Base-by-base conservation (phyloP, 2,797 vertebrate genomes). In the Lemur catta region DNA sequence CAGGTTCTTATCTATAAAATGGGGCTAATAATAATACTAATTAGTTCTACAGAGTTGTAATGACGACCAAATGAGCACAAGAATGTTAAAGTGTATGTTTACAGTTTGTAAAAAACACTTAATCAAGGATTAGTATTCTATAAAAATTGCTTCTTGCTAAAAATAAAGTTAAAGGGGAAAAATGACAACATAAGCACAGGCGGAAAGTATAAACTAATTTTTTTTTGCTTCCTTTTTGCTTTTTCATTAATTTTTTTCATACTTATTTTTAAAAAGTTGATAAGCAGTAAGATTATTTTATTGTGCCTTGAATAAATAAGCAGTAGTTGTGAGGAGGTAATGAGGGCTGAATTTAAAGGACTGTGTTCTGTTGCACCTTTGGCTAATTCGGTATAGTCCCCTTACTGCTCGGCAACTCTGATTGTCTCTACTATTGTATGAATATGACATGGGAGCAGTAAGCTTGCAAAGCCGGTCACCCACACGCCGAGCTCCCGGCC, bases 1-100 rank as follows among this genome's bases (percentile, higher is more conserved):
- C 7, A 50, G 5, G 10, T 80, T 81, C 74, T 63, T 92, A 11
- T 95, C 41, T 94, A 76, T 80, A 97, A 94, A 90, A 84, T 63
- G 20, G 17, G 15, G 35, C 33, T 65, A 35, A 26, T 61, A 48
- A 82, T 22, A 52, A 28, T 71, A 35, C 72, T 26, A 26, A 14
- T 75, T 24, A 35, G 33, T 20, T 63, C 18, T 41, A 12, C 9
- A 86, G 79, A 75, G 41, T 35, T 84, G 20, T 57, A 88, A 78
- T 50, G 35, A 84, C 17, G 30, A 43, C 11, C 41, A 72, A 67
- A 22, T n/a, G 80, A 86, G n/a, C 2, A 55, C 22, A 65, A 28
- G 4, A 52, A 65, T 84, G 67, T 33, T 72, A 50, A 59, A 61
- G 41, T 8, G 7, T 46, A 17, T 26, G 26, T 75, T 93, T 81